Base-by-base conservation (phyloP, 2,113 vertebrate species). In the Scopus umbretta region DNA sequence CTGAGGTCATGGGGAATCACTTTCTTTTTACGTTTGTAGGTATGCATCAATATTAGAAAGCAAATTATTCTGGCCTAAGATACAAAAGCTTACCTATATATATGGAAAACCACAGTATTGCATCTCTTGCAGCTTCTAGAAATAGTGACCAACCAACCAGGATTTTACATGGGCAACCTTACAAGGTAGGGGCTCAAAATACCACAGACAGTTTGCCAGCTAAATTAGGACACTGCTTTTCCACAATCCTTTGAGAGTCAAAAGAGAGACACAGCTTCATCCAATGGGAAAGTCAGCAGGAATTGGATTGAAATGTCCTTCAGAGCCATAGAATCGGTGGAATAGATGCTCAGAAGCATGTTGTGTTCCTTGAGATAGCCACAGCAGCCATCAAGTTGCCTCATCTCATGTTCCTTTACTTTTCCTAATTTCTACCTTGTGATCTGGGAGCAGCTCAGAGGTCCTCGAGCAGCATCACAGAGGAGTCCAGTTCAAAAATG, bases 291-390 rank as follows among this genome's bases (percentile, higher is more conserved):
- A 62, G 7, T 30, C 68, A 90, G 74, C 42, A 84, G 61, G 62
- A 84, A 82, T 16, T 86, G 68, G 74, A 73, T 80, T 90, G 75
- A 55, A 95, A 81, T 68, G 65, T 62, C 79, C 95, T 87, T 96
- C 83, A 4, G 12, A 96, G 85, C n/a, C 67, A 90, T 86, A 94
- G 95, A 97, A 94, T 62, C 70, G 67, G 25, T n/a, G 32, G 16
- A 55, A 53, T 36, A 86, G 47, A 38, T 52, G 34, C 27, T 47
- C 29, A 30, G 76, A 89, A 97, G 66, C 43, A 75, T 45, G 16
- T 32, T 94, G 72, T 78, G 70, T 88, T 88, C 45, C 67, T 68
- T 94, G 84, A 95, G 81, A 96, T 91, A 96, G 43, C 87, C 74
- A 86, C 95, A 95, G 36, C 63, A 47, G 5, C n/a, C 45, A 13